A percentile compares a stretch with the other conserved stretches of the same genome.
Evolutionary conservation across 1,140 invertebrate species (phyloP).

Genomic region (Magallana gigas): DNA sequence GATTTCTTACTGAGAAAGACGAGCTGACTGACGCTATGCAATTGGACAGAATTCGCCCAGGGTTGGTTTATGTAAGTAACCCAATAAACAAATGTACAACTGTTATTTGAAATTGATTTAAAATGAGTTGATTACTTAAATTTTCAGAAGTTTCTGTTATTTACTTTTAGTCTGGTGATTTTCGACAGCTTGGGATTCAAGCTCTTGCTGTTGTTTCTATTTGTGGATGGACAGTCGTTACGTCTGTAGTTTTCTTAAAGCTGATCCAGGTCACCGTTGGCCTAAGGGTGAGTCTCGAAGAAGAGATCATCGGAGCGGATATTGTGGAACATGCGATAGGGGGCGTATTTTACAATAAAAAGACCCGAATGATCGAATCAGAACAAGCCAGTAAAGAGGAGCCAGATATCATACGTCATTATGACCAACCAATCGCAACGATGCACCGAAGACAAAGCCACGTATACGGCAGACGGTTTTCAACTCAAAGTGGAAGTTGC

Average conservation of each 20-base stretch:
- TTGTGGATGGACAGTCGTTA: conserved; percentile 85
- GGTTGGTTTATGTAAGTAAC: conserved; percentile 75
- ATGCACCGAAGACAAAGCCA: background rate
- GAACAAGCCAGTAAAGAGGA: background rate
- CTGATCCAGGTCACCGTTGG: conserved; percentile 76
- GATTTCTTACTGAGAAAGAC: conserved; percentile 93
- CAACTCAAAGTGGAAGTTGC: background rate
- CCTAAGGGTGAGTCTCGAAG: conserved; percentile 73
- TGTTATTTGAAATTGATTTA: no score
- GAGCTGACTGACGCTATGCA: conserved; percentile 79
- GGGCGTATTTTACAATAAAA: conserved; percentile 46
- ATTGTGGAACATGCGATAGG: conserved; percentile 73
- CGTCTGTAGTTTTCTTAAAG: conserved; percentile 72
- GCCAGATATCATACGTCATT: background rate
- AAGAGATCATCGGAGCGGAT: conserved; percentile 78
- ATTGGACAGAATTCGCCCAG: conserved; percentile 47
- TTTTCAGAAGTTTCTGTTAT: background rate
- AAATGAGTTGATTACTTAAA: no score
- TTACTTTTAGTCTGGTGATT: conserved; percentile 86
- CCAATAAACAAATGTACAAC: no score
- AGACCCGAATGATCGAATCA: conserved; percentile 30
- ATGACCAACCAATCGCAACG: background rate
- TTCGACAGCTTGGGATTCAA: conserved; percentile 92
- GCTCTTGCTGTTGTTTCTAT: conserved; percentile 86
- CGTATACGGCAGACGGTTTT: background rate